These are phyloP conservation scores for Antechinus flavipes DNA, from an alignment of 2,113 vertebrate species.

Conservation along the genomic window DNA sequence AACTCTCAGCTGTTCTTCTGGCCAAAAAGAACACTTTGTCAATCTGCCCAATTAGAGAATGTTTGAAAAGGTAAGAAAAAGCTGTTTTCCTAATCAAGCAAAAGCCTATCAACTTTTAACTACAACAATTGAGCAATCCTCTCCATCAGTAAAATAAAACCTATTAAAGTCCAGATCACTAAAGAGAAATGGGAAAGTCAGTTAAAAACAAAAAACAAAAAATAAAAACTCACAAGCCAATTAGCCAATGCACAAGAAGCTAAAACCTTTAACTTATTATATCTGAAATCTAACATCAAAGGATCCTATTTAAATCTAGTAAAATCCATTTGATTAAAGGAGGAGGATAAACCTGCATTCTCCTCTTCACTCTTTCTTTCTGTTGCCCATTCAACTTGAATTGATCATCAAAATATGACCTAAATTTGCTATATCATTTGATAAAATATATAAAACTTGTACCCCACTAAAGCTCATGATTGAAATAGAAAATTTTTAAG, in stretches of 20 bases:
- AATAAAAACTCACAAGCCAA: constrained; percentile 56
- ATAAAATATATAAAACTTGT: no score
- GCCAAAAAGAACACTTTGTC: no score
- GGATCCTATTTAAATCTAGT: no score
- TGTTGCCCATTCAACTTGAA: no score
- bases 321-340: no score
- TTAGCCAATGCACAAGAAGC: constrained; percentile 57
- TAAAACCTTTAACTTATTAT: constrained; percentile 58
- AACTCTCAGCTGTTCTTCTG: no score
- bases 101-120: constrained; percentile 79
- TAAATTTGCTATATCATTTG: no score
- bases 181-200: constrained; percentile 76
- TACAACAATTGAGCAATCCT: constrained; percentile 83
- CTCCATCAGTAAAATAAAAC: constrained; percentile 71
- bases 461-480: not conserved
- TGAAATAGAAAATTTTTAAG: no score
- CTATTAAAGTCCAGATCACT: constrained; percentile 75
- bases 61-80: constrained; percentile 86
- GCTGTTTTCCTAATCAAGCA: constrained; percentile 63
- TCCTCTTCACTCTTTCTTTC: no score
- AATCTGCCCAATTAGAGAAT: constrained; percentile 69
- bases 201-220: constrained; percentile 64
- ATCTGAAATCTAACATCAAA: not conserved
- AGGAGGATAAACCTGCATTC: no score
- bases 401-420: no score